Evolutionary conservation across 2,113 vertebrate genomes (phyloP).

Genomic region (Stictonetta naevosa): DNA sequence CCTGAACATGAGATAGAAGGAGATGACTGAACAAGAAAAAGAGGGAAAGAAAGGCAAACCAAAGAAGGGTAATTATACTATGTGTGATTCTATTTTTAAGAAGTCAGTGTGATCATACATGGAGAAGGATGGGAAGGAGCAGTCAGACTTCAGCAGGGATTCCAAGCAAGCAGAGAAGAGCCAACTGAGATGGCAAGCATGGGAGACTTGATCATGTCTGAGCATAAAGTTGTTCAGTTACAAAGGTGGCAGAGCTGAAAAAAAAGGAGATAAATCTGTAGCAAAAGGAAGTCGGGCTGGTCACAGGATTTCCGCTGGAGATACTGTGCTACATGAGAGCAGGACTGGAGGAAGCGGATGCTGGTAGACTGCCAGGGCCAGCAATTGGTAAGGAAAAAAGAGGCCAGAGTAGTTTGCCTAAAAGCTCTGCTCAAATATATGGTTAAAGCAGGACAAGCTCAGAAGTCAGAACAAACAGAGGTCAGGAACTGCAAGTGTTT

Average conservation of each 20-base stretch:
- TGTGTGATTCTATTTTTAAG: not conserved
- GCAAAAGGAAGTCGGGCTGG: constrained; percentile 43
- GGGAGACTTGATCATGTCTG: not conserved
- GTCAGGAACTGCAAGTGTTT: not conserved
- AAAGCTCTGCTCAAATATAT: not conserved
- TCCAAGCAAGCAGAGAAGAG: not conserved
- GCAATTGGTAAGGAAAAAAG: not conserved
- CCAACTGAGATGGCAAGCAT: not conserved
- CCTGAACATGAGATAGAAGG: not conserved
- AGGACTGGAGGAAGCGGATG: constrained; percentile 42
- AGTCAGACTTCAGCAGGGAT: not conserved
- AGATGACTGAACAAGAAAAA: not conserved
- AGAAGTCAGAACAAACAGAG: constrained; percentile 2
- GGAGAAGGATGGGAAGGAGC: not conserved
- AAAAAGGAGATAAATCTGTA: not conserved
- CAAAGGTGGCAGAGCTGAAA: not conserved
- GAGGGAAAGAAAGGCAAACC: not conserved
- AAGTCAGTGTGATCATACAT: not conserved
- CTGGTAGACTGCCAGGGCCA: constrained; percentile 42
- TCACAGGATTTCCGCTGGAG: constrained; percentile 54
- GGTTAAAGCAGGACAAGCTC: not conserved
- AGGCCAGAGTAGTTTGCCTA: constrained; percentile 25
- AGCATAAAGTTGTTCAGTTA: not conserved
- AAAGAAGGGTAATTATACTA: not conserved
- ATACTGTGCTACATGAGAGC: not conserved